A percentile compares a stretch with the other conserved stretches of the same genome.
Evolutionary conservation across 1,140 invertebrate genomes (phyloP).

Genomic region (Ctenoplectra terminalis): DNA sequence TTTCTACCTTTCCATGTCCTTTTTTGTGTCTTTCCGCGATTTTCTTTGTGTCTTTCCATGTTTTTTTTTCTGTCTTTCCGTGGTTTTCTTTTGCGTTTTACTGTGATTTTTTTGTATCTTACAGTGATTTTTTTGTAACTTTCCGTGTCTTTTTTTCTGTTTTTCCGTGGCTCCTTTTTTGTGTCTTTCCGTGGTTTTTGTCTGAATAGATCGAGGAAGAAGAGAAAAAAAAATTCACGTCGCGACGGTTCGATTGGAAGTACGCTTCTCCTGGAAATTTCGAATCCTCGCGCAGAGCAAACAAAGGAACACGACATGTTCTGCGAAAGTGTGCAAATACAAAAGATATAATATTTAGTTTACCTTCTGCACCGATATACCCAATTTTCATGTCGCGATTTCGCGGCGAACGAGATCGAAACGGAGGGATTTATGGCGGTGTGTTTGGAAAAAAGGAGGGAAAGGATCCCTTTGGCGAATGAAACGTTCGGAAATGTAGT

Average conservation of each 20-base stretch:
- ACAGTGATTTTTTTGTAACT: too few relatives aligned
- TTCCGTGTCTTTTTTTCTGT: too few relatives aligned
- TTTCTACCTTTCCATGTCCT: too few relatives aligned
- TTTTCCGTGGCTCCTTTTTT: neutral
- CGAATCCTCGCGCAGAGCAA: neutral
- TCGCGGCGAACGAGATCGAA: neutral
- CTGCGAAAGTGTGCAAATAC: conserved; percentile 14
- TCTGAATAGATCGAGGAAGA: too few relatives aligned
- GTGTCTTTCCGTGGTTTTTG: too few relatives aligned
- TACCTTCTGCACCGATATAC: conserved; percentile 5
- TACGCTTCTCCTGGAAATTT: neutral
- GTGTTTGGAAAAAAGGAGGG: neutral
- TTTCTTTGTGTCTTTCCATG: too few relatives aligned
- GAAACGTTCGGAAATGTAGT: neutral
- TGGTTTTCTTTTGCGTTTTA: too few relatives aligned
- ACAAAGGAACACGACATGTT: neutral
- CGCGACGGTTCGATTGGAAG: too few relatives aligned
- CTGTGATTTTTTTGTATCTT: too few relatives aligned
- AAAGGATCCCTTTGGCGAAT: neutral
- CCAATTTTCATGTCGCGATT: conserved; percentile 11
- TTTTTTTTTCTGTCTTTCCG: too few relatives aligned
- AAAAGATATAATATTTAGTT: conserved; percentile 4
- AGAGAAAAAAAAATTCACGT: too few relatives aligned
- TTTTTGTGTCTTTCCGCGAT: too few relatives aligned
- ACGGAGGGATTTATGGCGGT: neutral